Conservation (phyloP, 2,113 vertebrate species). For the Cavia porcellus region DNA sequence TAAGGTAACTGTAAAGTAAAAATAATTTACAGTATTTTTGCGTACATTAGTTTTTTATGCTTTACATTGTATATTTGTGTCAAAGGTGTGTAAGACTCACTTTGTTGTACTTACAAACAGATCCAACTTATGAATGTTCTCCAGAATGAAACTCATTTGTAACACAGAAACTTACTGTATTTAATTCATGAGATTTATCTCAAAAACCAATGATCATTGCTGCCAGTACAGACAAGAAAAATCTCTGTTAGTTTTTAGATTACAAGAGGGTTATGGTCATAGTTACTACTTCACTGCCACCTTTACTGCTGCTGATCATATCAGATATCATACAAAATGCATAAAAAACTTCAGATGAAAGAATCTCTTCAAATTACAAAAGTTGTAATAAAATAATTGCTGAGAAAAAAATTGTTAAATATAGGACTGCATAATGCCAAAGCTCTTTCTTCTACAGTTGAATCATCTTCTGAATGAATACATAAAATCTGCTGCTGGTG, state of each 20-base stretch:
- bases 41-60: not conserved
- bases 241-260: conserved; percentile 94
- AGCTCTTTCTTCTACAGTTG: not conserved
- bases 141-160: not conserved
- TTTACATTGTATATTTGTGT: not conserved
- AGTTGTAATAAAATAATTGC: conserved; percentile 73
- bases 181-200: not conserved
- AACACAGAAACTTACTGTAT: not conserved
- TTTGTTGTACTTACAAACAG: not conserved
- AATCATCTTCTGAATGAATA: conserved; percentile 76
- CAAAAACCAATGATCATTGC: conserved; percentile 87
- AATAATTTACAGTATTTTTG: not conserved
- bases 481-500: conserved; percentile 35
- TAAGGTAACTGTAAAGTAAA: not conserved
- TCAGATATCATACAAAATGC: conserved; percentile 97
- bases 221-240: conserved; percentile 95
- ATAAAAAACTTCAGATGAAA: conserved; percentile 77
- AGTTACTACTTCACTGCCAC: conserved; percentile 98
- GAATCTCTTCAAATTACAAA: not conserved
- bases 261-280: conserved; percentile 98
- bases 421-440: conserved; percentile 18
- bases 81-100: not conserved
- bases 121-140: not conserved
- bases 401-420: conserved; percentile 10
- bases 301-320: conserved; percentile 95